Conservation (phyloP, 37 sponge, comb jelly and placozoan species). For the Diacarnus erythraeanus region DNA sequence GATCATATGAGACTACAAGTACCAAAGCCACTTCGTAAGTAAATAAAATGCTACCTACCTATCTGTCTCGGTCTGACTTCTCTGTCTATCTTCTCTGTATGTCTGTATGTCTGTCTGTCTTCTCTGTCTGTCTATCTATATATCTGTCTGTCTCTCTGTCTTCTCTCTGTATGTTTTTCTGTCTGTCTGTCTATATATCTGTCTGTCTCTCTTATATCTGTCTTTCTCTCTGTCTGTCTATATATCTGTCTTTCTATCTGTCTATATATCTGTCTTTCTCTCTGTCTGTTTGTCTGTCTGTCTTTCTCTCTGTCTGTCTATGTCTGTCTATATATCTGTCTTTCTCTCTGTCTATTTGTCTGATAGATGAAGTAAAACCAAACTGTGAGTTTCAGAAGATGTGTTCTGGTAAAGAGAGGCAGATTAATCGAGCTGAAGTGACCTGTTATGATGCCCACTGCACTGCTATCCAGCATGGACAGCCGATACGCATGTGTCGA, state of each 20-base stretch:
- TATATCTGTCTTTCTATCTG: background rate
- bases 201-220: background rate
- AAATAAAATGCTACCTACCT: background rate
- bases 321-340: background rate
- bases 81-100: background rate
- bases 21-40: constrained; percentile 41
- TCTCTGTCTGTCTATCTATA: background rate
- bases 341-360: background rate
- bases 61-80: background rate
- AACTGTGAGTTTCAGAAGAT: constrained; percentile 70
- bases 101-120: background rate
- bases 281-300: background rate
- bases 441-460: constrained; percentile 61
- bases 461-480: constrained; percentile 57
- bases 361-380: constrained; percentile 51
- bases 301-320: background rate
- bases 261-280: background rate
- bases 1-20: constrained; percentile 19
- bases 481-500: constrained; percentile 58
- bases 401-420: constrained; percentile 27
- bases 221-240: background rate
- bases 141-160: background rate
- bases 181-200: background rate
- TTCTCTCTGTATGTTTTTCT: background rate
- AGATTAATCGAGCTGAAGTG: constrained; percentile 51